phyloP scores from a whole-genome alignment of 2,797 vertebrate genomes.

The Melanotaenia parkinsoni region DNA sequence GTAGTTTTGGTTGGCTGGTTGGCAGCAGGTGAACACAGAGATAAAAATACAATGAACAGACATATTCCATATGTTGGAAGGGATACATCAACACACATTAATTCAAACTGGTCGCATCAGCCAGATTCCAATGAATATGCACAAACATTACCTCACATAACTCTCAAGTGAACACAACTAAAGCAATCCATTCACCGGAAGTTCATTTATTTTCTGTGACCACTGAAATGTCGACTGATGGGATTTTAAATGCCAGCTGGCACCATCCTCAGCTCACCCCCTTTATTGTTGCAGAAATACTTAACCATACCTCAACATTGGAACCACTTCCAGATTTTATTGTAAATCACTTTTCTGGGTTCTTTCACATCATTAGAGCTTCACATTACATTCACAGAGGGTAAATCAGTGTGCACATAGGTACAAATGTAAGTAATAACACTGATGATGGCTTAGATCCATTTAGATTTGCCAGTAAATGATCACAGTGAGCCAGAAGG shows the following conservation, averaged over 20 bases:
- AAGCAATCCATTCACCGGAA: slow-evolving; percentile 52
- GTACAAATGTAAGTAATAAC: slow-evolving; percentile 56
- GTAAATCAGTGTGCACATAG: slow-evolving; percentile 30
- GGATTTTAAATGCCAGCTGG: slow-evolving; percentile 70
- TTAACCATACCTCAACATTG: slow-evolving; percentile 24
- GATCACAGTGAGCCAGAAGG: slow-evolving; percentile 43
- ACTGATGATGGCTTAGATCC: slow-evolving; percentile 39
- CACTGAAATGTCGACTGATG: slow-evolving; percentile 68
- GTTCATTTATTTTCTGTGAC: slow-evolving; percentile 62
- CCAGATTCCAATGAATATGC: slow-evolving; percentile 20
- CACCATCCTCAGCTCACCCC: slow-evolving; percentile 37
- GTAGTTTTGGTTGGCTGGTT: slow-evolving; percentile 31
- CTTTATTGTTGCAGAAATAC: slow-evolving; percentile 58
- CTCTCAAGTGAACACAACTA: slow-evolving; percentile 13
- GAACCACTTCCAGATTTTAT: slow-evolving; percentile 28
- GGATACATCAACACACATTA: slow-evolving; percentile 21
- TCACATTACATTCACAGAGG: slow-evolving; percentile 27
- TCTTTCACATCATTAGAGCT: slow-evolving; percentile 28
- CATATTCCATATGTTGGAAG: slow-evolving; percentile 44
- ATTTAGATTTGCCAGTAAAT: slow-evolving; percentile 44
- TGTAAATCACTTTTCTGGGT: slow-evolving; percentile 43
- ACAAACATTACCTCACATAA: slow-evolving; percentile 16
- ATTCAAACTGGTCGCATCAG: slow-evolving; percentile 10
- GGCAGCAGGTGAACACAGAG: slow-evolving; percentile 57
- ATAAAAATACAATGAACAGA: slow-evolving; percentile 38